Evolutionary conservation across 2,797 vertebrate genomes (phyloP), one percentile per base, ranked within the genome.

Genomic region (Podarcis lilfordi): DNA sequence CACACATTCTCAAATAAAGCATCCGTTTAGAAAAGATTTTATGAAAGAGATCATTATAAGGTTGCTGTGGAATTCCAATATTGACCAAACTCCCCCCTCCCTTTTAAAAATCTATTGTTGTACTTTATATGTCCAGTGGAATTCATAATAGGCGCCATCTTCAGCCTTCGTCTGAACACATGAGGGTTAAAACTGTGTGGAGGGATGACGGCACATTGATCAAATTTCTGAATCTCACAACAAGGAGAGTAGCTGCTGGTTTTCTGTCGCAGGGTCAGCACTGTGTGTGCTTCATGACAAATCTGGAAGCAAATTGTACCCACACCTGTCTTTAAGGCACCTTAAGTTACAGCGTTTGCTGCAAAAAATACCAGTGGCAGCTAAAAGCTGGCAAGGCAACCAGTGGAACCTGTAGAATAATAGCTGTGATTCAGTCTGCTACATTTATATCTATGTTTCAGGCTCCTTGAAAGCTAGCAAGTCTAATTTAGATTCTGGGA

Each of bases 241-340:
- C 11, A 81, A 13, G 3, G 69, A 11, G 61, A 21, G 37, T 35
- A 83, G 32, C 40, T 83, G 21, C 50, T 75, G 11, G 23, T 37
- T 68, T 13, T 43, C 61, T 59, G 3, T 3, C 25, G 15, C 19
- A 2, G 11, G 35, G n/a, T 2, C 50, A 84, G 27, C 0, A 37
- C 25, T 43, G 76, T 32, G 23, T 84, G 66, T 74, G 25, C 9
- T 2, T 61, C 5, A 0, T n/a, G 55, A 50, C 11, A 17, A 21
- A 3, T 5, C 40, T 29, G 29, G 77, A 45, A 25, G 0, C 23
- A 89, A 75, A 19, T 2, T 29, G 11, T 21, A 69, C 40, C 32
- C 37, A 10, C 29, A 35, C 72, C 87, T 29, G 17, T 76, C 61
- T 61, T 74, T 21, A 81, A 90, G n/a, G 32, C 25, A 55, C 19